These are phyloP conservation scores for Camponotus floridanus DNA, from an alignment of 1,140 invertebrate genomes.

Conservation along the genomic window DNA sequence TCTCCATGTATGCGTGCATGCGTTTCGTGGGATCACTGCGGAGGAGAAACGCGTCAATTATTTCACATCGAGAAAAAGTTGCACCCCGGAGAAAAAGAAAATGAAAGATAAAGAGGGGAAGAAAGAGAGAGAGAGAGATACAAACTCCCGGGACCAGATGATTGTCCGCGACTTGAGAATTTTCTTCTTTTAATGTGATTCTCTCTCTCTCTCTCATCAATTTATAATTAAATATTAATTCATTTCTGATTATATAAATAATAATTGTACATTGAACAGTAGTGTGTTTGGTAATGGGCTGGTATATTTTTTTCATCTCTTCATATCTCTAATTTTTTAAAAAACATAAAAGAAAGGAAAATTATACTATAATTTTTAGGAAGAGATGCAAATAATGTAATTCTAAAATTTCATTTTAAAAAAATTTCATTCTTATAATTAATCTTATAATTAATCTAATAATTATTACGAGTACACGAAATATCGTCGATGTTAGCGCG, in stretches of 20 bases:
- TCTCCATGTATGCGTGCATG: background rate
- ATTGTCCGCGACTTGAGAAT: constrained; percentile 1
- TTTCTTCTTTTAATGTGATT: background rate
- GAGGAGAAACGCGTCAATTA: constrained; percentile 56
- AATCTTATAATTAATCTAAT: too few species aligned
- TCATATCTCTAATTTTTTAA: background rate
- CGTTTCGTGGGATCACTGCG: constrained; percentile 36
- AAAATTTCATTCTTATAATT: too few species aligned
- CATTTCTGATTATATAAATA: background rate
- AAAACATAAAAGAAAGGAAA: background rate
- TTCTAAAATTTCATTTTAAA: too few species aligned
- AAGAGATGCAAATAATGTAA: background rate
- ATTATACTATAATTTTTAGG: background rate
- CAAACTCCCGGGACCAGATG: background rate
- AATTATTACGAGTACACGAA: background rate
- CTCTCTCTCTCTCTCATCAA: too few species aligned
- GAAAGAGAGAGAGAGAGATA: background rate
- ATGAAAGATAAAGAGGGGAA: background rate
- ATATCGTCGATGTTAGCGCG: background rate
- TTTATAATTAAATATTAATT: constrained; percentile 13
- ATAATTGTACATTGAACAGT: background rate
- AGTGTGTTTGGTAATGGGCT: background rate
- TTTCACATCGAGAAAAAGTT: constrained; percentile 49
- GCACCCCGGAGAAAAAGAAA: background rate
- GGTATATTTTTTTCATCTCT: background rate